Evolutionary conservation across 2,797 vertebrate genomes (phyloP).

Genomic region (Pogonophryne albipinna): DNA sequence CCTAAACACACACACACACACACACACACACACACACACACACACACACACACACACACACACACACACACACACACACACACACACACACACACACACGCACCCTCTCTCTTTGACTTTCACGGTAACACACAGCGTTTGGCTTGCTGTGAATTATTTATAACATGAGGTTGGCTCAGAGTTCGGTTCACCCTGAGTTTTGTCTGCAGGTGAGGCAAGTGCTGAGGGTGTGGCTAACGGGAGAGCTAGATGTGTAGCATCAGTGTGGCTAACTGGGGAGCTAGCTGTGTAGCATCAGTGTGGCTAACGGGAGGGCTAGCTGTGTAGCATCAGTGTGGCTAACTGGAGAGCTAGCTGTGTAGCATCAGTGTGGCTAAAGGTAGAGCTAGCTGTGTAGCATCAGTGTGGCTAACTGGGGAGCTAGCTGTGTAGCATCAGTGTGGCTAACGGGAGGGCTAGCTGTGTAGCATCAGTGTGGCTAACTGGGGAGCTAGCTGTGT

Average conservation of each 20-base stretch:
- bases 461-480: too few species aligned
- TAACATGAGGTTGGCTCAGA: neutral
- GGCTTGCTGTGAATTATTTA: conserved; percentile 30
- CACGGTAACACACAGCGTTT: neutral
- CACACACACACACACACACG: too few species aligned
- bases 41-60: neutral
- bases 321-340: neutral
- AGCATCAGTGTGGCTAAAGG: conserved; percentile 19
- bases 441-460: too few species aligned
- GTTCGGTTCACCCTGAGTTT: neutral
- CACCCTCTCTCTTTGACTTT: neutral
- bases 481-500: too few species aligned
- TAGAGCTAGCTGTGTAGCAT: conserved; percentile 12
- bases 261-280: too few species aligned
- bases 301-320: neutral
- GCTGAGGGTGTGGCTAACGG: conserved; percentile 35
- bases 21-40: conserved; percentile 22
- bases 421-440: too few species aligned
- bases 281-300: neutral
- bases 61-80: too few species aligned
- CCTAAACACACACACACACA: conserved; percentile 26
- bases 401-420: conserved; percentile 20
- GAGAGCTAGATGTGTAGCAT: neutral
- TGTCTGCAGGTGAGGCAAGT: neutral
- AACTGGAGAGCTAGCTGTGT: neutral